Base-by-base conservation (phyloP, 2,113 vertebrate genomes). In the Ameiurus melas region DNA sequence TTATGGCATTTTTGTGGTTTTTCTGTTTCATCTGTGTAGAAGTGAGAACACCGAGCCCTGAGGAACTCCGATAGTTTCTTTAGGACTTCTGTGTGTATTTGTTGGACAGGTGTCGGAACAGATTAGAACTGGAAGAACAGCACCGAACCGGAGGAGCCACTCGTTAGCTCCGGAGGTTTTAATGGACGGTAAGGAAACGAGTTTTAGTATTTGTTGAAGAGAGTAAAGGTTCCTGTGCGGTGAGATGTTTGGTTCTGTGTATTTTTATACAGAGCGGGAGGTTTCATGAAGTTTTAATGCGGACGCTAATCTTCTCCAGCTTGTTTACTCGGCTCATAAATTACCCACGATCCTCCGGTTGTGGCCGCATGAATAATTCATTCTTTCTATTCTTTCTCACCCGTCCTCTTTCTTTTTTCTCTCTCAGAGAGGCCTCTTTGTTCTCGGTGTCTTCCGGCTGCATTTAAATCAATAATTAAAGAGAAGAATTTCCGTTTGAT, bases 391-490 rank as follows among this genome's bases (percentile, higher is more conserved):
- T 78, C 75, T 79, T 19, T 55, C 88, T 90, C 90, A 27, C 64
- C 3, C 27, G 39, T 36, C 53, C 66, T 90, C 85, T 93, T 92
- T 91, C 92, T 66, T 93, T 92, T 92, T 92, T 93, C 94, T 93
- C 93, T 93, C 92, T 90, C 90, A 89, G 77, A 92, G 90, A 92
- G 91, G 90, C 91, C 77, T 91, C 94, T 94, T 94, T 95, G 95
- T 95, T 94, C 92, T 93, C 91, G 91, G 92, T 78, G 12, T 90
- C 93, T 82, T 93, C 92, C 88, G 84, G 90, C 91, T 92, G 94
- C 90, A 91, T 94, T 93, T 93, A 91, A 92, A 95, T 96, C 90
- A 95, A 96, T 95, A 94, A 95, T 96, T 94, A 90, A 95, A 94
- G 90, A 86, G 39, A 75, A 91, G 92, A 91, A 86, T 90, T 88